phyloP scores from a whole-genome alignment of 2,888 invertebrate species.

The Unio delphinus region DNA sequence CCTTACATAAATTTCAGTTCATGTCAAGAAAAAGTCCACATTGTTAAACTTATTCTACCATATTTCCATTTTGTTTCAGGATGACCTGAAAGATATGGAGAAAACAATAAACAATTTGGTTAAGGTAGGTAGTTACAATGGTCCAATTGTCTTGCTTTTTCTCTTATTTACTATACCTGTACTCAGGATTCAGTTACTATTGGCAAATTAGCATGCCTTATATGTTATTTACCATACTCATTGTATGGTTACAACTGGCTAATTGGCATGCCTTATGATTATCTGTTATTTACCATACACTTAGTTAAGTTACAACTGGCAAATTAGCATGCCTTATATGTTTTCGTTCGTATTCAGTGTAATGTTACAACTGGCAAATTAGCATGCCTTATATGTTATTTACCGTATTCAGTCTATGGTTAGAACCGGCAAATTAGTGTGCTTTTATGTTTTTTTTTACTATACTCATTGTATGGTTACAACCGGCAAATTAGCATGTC shows the following conservation, averaged over 20 bases:
- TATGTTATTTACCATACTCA: too few species aligned
- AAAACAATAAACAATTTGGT: constrained; percentile 56
- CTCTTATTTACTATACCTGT: background rate
- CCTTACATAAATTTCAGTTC: too few species aligned
- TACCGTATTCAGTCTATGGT: too few species aligned
- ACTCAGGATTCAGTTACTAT: too few species aligned
- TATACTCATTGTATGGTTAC: too few species aligned
- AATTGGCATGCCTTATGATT: background rate
- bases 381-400: background rate
- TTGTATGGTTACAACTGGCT: background rate
- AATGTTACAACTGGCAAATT: too few species aligned
- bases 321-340: background rate
- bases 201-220: too few species aligned
- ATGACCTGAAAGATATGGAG: constrained; percentile 49
- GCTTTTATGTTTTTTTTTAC: too few species aligned
- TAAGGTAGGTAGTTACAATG: constrained; percentile 42
- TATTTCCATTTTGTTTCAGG: constrained; percentile 38
- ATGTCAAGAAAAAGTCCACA: too few species aligned
- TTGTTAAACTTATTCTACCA: background rate
- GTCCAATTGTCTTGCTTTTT: background rate
- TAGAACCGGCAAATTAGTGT: too few species aligned
- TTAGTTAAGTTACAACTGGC: background rate
- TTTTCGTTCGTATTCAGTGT: background rate
- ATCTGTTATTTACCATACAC: too few species aligned
- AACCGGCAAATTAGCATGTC: too few species aligned